A percentile compares a stretch with the other conserved stretches of the same genome.
These are phyloP conservation scores for Laspeyria flexula DNA, from an alignment of 2,888 invertebrate species.

Conservation along the genomic window DNA sequence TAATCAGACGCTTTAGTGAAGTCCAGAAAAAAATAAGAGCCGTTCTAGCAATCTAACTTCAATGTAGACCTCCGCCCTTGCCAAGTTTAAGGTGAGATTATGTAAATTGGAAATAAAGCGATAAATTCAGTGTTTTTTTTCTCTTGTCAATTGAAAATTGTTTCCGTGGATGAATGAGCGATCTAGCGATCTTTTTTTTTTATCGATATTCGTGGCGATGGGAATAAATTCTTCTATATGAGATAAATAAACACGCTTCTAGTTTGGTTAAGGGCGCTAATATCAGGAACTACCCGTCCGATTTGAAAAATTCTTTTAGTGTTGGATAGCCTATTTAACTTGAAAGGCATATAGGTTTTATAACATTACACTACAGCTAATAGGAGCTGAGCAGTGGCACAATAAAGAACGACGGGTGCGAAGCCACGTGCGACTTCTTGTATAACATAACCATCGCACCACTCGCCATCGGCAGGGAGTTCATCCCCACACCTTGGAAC, in stretches of 20 bases:
- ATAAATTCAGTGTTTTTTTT: constrained; percentile 50
- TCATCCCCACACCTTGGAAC: too few relatives aligned
- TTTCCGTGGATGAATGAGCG: constrained; percentile 28
- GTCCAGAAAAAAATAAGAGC: background rate
- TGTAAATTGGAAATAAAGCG: constrained; percentile 65
- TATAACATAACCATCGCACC: too few relatives aligned
- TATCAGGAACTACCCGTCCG: too few relatives aligned
- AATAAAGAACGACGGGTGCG: too few relatives aligned
- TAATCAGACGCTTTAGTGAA: background rate
- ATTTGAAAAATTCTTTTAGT: too few relatives aligned
- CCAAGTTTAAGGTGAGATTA: constrained; percentile 60
- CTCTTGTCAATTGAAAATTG: constrained; percentile 32
- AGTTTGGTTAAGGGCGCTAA: too few relatives aligned
- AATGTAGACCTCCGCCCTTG: constrained; percentile 18
- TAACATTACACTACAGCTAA: too few relatives aligned
- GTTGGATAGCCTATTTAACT: too few relatives aligned
- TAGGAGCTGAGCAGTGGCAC: too few relatives aligned
- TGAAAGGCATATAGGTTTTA: too few relatives aligned
- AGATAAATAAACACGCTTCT: background rate
- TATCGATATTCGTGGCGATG: background rate
- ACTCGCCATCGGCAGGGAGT: too few relatives aligned
- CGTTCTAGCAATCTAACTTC: constrained; percentile 11
- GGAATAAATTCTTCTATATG: background rate
- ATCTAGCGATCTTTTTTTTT: constrained; percentile 24
- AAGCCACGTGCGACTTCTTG: too few relatives aligned